These are phyloP conservation scores for Galendromus occidentalis DNA, from an alignment of 1,140 invertebrate genomes.

Conservation along the genomic window DNA sequence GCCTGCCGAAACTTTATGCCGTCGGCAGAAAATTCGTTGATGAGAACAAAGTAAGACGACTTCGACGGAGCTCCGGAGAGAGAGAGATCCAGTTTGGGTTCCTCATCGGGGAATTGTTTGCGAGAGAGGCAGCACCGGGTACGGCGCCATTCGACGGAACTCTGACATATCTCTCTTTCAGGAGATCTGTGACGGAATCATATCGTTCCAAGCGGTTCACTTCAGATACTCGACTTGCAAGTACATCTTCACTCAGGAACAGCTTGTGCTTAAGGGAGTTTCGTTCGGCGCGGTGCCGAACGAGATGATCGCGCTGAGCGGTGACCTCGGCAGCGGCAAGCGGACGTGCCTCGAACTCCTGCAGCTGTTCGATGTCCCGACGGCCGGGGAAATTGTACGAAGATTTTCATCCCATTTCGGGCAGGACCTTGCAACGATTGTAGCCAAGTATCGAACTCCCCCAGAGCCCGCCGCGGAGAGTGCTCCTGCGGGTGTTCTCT, in stretches of 20 bases:
- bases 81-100: too few relatives aligned
- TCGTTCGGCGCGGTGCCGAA: neutral
- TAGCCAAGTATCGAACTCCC: neutral
- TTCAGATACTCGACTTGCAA: neutral
- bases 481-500: neutral
- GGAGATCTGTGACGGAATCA: neutral
- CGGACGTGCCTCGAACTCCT: conserved; percentile 4
- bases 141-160: neutral
- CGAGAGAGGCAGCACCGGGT: too few relatives aligned
- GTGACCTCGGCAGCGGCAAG: neutral
- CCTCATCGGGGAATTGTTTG: too few relatives aligned
- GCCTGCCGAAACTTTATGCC: neutral
- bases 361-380: neutral
- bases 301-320: neutral
- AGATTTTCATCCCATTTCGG: neutral
- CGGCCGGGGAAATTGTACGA: neutral
- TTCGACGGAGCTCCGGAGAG: too few relatives aligned
- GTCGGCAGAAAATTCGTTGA: neutral
- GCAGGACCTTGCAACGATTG: neutral
- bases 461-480: neutral
- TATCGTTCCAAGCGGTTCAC: neutral
- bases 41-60: neutral
- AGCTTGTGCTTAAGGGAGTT: neutral
- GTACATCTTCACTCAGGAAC: conserved; percentile 6
- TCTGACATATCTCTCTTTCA: neutral